A percentile compares a stretch with the other conserved stretches of the same genome.
These are phyloP conservation scores for Sminthopsis crassicaudata DNA, from an alignment of 2,113 vertebrate genomes.

Conservation along the genomic window DNA sequence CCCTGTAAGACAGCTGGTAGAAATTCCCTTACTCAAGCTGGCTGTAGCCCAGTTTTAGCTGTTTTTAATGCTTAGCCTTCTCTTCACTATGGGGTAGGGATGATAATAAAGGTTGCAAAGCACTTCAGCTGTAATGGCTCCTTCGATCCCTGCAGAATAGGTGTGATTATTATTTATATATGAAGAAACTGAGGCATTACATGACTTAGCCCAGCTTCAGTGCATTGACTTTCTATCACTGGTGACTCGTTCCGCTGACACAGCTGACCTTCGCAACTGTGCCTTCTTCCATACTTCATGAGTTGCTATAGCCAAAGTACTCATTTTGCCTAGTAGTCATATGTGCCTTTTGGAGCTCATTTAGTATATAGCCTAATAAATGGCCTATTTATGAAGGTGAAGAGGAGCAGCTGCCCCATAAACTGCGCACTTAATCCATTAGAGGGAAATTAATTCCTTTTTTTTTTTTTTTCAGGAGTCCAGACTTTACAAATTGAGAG, in stretches of 20 bases:
- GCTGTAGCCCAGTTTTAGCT: neutral
- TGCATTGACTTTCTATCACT: neutral
- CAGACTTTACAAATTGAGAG: neutral
- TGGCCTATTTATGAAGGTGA: neutral
- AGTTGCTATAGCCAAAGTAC: neutral
- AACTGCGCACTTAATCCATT: neutral
- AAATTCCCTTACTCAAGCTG: neutral
- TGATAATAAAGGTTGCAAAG: neutral
- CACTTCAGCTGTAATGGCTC: neutral
- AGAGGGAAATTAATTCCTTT: neutral
- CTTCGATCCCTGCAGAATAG: neutral
- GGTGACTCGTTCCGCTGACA: neutral
- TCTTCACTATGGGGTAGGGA: neutral
- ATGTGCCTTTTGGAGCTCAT: neutral
- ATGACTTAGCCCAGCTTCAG: no score
- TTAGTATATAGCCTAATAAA: neutral
- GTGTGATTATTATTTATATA: neutral
- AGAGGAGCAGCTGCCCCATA: neutral
- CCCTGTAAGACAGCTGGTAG: neutral
- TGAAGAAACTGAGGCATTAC: neutral
- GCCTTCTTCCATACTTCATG: neutral
- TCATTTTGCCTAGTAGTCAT: neutral
- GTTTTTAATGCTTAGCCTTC: neutral
- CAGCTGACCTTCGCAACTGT: neutral
- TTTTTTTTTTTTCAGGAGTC: no score